Base-by-base conservation (phyloP, 2,888 invertebrate species). In the Drosophila melanosoma region DNA sequence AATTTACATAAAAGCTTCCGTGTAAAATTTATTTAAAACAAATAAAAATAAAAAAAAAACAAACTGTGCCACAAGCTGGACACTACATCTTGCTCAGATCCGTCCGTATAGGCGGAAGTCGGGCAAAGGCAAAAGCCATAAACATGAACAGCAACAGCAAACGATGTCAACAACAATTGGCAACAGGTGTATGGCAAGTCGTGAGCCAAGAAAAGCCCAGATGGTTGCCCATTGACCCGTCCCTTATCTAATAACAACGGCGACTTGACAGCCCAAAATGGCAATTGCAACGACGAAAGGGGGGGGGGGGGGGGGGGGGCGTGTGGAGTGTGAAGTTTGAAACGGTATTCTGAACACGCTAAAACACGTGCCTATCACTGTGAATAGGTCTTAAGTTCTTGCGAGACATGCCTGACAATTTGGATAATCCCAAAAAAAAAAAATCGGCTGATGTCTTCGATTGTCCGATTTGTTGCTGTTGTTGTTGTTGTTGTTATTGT, bases 21-120 rank as follows among this genome's bases (percentile, higher is more conserved):
- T 87, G 79, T 86, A 79, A 76, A 86, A 89, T 86, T 89, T 88
- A 87, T 89, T 87, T 87, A 89, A 82, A 89, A 86, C 67, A 82
- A 83, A 86, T 83, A 85, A 26, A 26, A 26, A 26, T 26, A 26
- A 26, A 77, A 79, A 87, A 79, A 87, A 52, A 42, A 59, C 63
- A 78, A 74, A 74, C 63, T 73, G 59, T 57, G 52, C 65, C 64
- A 75, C 35, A 83, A 74, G 69, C 75, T 74, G 75, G 62, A 71
- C 80, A 75, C 80, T 84, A 82, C 73, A 75, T 79, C 74, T 75
- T 74, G 59, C 36, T 63, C 59, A 56, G 70, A 26, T 52, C 59
- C 56, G 60, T 62, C 17, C 23, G 23, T 54, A 71, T 12, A 71
- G 79, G 60, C 74, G 70, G 67, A 67, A 77, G 74, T 70, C 65